Conservation (phyloP, 2,113 vertebrate species). For the Orcinus orca region DNA sequence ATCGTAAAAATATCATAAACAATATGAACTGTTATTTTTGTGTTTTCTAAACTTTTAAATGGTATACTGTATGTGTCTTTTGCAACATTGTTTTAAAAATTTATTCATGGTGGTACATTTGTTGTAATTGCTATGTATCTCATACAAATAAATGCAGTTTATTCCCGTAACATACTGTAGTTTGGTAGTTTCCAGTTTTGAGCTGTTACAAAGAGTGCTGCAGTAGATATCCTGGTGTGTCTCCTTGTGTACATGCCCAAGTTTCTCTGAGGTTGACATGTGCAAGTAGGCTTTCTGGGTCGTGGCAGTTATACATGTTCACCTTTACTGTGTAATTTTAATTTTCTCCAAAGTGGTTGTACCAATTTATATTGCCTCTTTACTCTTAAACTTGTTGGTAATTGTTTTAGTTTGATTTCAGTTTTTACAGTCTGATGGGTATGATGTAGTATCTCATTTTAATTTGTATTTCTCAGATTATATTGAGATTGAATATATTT, state of each 20-base stretch:
- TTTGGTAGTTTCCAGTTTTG: not conserved
- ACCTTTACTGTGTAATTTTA: constrained; percentile 6
- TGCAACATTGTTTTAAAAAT: not conserved
- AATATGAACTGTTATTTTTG: not conserved
- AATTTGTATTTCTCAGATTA: not conserved
- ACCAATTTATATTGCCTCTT: not conserved
- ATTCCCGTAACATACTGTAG: not conserved
- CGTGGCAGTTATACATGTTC: not conserved
- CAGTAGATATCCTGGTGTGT: not conserved
- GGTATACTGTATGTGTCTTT: not conserved
- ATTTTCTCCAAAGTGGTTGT: not conserved
- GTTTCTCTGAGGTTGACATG: not conserved
- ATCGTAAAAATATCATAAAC: not conserved
- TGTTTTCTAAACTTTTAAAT: constrained; percentile 6
- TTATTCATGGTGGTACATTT: not conserved
- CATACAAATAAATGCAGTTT: not conserved
- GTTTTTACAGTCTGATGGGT: not conserved
- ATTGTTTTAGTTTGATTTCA: constrained; percentile 27
- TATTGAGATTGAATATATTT: not conserved
- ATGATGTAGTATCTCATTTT: not conserved
- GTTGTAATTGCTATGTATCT: not conserved
- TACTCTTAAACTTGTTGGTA: not conserved
- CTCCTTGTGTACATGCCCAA: not conserved
- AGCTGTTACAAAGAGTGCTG: not conserved
- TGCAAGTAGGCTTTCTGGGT: not conserved